Percentiles rank a stretch among this genome's conserved stretches.
Evolutionary conservation across 2,113 vertebrate genomes (phyloP).

Genomic region (Poecile atricapillus): DNA sequence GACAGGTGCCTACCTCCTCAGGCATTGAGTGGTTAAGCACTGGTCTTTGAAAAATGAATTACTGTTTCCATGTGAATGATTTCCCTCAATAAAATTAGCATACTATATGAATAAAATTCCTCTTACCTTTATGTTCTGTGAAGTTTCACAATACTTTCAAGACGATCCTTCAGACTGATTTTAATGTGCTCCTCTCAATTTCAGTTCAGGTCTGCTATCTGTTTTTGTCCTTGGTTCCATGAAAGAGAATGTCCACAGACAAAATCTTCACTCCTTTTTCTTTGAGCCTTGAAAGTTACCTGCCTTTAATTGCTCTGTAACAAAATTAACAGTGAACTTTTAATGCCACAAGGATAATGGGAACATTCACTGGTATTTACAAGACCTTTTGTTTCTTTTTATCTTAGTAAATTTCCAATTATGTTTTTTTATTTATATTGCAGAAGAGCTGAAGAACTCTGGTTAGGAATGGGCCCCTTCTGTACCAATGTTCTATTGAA

Average conservation of each 20-base stretch:
- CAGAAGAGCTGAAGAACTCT: background rate
- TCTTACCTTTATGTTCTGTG: background rate
- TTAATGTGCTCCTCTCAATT: background rate
- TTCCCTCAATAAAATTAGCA: background rate
- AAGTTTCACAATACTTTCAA: background rate
- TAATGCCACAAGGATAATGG: background rate
- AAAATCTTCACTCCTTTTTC: background rate
- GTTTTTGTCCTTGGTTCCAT: background rate
- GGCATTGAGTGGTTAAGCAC: background rate
- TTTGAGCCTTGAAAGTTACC: background rate
- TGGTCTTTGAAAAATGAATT: background rate
- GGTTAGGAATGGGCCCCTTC: background rate
- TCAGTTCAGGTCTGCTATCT: background rate
- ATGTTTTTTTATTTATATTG: background rate
- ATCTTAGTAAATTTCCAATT: constrained; percentile 16
- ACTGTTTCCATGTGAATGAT: background rate
- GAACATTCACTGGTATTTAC: constrained; percentile 21
- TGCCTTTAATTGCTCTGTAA: background rate
- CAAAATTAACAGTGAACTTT: constrained; percentile 5
- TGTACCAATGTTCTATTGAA: background rate
- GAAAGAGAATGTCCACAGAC: background rate
- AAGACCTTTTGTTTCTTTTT: constrained; percentile 44
- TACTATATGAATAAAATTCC: background rate
- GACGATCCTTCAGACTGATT: background rate
- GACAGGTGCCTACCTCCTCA: background rate